phyloP scores from a whole-genome alignment of 1,140 invertebrate genomes.

The Ridgeia piscesae region DNA sequence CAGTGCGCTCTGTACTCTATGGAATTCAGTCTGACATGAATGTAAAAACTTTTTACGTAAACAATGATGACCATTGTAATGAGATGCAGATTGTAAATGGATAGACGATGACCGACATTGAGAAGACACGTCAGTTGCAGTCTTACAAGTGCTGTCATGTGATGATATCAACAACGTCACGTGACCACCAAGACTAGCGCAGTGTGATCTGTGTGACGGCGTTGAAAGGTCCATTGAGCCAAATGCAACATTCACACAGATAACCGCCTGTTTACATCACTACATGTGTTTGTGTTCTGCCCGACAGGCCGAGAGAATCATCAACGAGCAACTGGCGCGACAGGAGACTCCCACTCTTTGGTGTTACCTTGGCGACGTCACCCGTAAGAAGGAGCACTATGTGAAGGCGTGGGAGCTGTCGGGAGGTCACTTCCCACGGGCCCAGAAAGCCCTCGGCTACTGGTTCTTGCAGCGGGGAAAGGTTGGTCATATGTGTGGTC shows the following conservation, averaged over 20 bases:
- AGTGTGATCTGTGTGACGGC: too few species aligned
- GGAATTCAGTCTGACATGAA: not conserved
- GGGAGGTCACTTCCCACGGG: conserved; percentile 54
- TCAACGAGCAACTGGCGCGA: conserved; percentile 76
- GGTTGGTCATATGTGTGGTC: conserved; percentile 34
- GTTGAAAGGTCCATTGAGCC: too few species aligned
- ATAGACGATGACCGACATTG: too few species aligned
- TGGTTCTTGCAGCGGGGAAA: conserved; percentile 44
- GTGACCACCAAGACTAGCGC: too few species aligned
- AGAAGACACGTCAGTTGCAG: too few species aligned
- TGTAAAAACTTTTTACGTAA: not conserved
- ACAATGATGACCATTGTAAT: not conserved
- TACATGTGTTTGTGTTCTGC: not conserved
- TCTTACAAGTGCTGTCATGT: too few species aligned
- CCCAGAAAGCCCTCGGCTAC: conserved; percentile 49
- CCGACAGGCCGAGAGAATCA: conserved; percentile 79
- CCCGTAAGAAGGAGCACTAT: conserved; percentile 71
- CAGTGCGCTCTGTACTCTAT: too few species aligned
- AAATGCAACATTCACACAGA: not conserved
- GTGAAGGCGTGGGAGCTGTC: conserved; percentile 90
- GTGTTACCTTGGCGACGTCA: conserved; percentile 86
- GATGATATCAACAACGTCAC: too few species aligned
- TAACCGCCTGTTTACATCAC: not conserved
- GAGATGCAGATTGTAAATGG: too few species aligned
- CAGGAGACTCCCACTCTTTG: conserved; percentile 82